Evolutionary conservation across 2,797 vertebrate genomes (phyloP).

Genomic region (Tapirus indicus): DNA sequence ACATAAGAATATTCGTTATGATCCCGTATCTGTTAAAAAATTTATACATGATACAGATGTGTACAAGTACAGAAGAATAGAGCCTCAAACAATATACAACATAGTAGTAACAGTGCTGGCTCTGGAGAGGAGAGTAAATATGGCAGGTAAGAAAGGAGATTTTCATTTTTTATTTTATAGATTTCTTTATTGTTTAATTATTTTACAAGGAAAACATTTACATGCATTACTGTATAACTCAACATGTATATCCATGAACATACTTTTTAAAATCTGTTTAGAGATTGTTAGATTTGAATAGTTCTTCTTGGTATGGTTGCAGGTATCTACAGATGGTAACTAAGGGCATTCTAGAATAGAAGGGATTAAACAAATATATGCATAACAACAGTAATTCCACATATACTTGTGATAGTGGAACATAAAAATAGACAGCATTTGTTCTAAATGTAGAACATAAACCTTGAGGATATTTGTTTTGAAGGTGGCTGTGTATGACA

Average conservation of each 20-base stretch:
- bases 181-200: neutral
- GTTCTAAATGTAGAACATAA: conserved; percentile 15
- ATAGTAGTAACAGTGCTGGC: neutral
- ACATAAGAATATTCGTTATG: neutral
- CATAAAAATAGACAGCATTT: neutral
- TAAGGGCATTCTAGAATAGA: neutral
- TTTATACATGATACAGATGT: neutral
- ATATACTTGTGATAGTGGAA: neutral
- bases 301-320: neutral
- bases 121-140: neutral
- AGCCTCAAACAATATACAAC: neutral
- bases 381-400: neutral
- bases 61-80: neutral
- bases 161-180: neutral
- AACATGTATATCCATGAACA: neutral
- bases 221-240: neutral
- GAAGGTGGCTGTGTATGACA: neutral
- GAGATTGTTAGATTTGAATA: neutral
- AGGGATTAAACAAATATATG: neutral
- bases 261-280: conserved; percentile 12
- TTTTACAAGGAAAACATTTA: conserved; percentile 32
- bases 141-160: neutral
- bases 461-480: conserved; percentile 9
- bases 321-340: neutral
- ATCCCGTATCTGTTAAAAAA: neutral